Base-by-base conservation (phyloP, 2,888 invertebrate species). In the Dysmachus trigonus region DNA sequence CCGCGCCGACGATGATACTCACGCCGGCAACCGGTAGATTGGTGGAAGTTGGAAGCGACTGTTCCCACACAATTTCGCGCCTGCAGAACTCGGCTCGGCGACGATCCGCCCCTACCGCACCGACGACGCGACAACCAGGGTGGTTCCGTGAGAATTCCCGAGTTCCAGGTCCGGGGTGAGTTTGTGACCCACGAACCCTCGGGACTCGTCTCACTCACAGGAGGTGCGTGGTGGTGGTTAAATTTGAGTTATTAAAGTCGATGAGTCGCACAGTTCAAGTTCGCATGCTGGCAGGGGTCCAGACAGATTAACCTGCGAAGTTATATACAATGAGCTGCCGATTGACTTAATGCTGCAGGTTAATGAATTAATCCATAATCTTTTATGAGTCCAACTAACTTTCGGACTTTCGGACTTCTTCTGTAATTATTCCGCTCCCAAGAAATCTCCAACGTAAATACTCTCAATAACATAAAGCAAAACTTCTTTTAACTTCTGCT, bases 141-240 rank as follows among this genome's bases (percentile, higher is more conserved):
- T 83, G 35, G 71, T 77, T 85, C 31, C 87, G 85, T 87, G 87
- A 77, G 87, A 86, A 87, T 31, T 33, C 18, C 76, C 35, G 30
- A 53, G 10, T 33, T 13, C 82, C 35, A 8, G 10, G 13, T n/a
- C 10, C 73, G 72, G 83, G 83, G 83, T 72, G 83, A 38, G 22
- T 72, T 83, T 27, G 27, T 2, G 22, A 8, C 10, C 72, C 72
- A 8, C 18, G 22, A 22, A 83, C 71, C 27, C 22, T 33, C 62
- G 6, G 62, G 31, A 33, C 31, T 33, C 7, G 35, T 0, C 1
- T 4, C 3, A 41, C 0, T n/a, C n/a, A n/a, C 2, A 2, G 47
- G 6, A 47, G 47, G 47, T 18, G 47, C 47, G 47, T 47, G n/a
- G 35, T 13, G 82, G 30, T 38, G n/a, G 22, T 72, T 41, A 41